These are phyloP conservation scores for Trachemys scripta DNA, from an alignment of 2,113 vertebrate genomes.

Conservation along the genomic window DNA sequence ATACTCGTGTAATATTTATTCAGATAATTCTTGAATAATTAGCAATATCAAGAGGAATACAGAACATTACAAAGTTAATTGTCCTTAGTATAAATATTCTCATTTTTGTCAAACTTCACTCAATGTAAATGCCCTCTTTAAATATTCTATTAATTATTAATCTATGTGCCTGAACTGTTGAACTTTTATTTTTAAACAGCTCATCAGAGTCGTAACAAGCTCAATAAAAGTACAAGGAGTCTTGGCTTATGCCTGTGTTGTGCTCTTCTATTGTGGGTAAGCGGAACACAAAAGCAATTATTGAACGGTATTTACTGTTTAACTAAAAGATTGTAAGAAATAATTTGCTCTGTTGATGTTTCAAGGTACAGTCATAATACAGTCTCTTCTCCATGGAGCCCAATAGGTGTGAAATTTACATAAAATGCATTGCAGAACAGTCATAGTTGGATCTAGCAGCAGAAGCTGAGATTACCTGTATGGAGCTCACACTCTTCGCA, in stretches of 20 bases:
- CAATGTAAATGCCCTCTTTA: neutral
- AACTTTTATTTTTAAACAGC: conserved; percentile 79
- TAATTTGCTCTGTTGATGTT: neutral
- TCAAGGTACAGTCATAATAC: neutral
- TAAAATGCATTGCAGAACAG: neutral
- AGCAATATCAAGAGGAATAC: neutral
- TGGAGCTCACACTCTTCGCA: neutral
- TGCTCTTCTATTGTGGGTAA: conserved; percentile 98
- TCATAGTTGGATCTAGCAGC: neutral
- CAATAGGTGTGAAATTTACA: neutral
- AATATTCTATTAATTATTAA: neutral
- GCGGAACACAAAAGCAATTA: conserved; percentile 43
- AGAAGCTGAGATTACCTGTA: neutral
- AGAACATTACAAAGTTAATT: neutral
- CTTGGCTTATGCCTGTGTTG: conserved; percentile 89
- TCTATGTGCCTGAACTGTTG: neutral
- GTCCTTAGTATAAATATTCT: neutral
- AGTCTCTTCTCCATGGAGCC: neutral
- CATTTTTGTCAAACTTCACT: conserved; percentile 5
- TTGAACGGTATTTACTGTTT: conserved; percentile 5
- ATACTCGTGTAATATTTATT: neutral
- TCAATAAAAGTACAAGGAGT: conserved; percentile 96
- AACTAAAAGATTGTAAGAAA: neutral
- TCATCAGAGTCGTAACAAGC: conserved; percentile 95
- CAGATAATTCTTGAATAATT: neutral